Evolutionary conservation across 2,113 vertebrate genomes (phyloP), one percentile per base, ranked within the genome.

Genomic region (Fulica atra): DNA sequence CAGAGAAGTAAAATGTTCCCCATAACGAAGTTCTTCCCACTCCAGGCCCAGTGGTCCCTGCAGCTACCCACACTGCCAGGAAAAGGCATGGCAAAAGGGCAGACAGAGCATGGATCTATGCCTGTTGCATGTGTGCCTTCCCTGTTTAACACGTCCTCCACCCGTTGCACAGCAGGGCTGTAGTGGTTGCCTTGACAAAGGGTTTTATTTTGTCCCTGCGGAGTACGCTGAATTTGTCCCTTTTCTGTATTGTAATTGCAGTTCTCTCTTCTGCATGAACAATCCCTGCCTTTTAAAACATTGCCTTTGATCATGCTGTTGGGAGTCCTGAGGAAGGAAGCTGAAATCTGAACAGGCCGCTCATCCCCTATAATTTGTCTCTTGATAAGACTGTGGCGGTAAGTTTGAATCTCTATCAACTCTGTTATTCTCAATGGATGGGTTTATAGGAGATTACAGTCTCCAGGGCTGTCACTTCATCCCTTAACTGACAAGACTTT

Each of bases 101-200:
- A 46, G 25, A 17, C 3, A 51, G 0, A 0, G 6, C 0, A 0
- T 71, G 15, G 10, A 13, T 57, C 36, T 63, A 0, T 35, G 14
- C 16, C 6, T 16, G 6, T 13, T n/a, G 8, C 24, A 54, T 5
- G 7, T 29, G 17, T 20, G 63, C 11, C 10, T 63, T 81, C 20
- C 29, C 35, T 0, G 1, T 76, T 48, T 44, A 81, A n/a, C 0
- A 2, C 48, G 25, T 40, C 5, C 24, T 69, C 18, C 9, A 3
- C 10, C 76, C 29, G 20, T 51, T n/a, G 18, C 0, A 1, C 19
- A 74, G 51, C 31, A 77, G 48, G n/a, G 7, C 7, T 76, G 7
- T 7, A 24, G 29, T 53, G 18, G 29, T 21, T 77, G 17, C 18
- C 35, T 64, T 51, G 50, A 10, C 18, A 51, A 23, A 19, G 10